Conservation (phyloP, 1,140 invertebrate species). For the Neodiprion lecontei region DNA sequence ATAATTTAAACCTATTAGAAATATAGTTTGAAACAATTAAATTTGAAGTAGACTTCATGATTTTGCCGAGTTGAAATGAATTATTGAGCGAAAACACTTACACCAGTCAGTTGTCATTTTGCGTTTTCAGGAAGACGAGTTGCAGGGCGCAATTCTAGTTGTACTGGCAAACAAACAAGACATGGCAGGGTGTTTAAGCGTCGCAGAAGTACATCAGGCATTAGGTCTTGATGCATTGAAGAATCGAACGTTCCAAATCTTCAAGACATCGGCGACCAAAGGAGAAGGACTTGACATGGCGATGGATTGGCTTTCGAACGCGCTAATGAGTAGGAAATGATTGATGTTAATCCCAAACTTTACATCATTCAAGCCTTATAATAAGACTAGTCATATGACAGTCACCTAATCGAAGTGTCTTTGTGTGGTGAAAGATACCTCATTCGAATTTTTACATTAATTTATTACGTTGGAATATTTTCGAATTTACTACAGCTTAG, state of each 20-base stretch:
- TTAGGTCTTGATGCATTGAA: slow-evolving; percentile 93
- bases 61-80: background rate
- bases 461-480: slow-evolving; percentile 4
- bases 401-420: slow-evolving; percentile 41
- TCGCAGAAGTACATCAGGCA: slow-evolving; percentile 96
- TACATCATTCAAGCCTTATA: slow-evolving; percentile 45
- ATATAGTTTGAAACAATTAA: slow-evolving; percentile 5
- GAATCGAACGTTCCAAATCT: slow-evolving; percentile 99
- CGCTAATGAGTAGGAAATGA: slow-evolving; percentile 87
- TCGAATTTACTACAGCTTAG: background rate
- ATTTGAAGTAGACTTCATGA: background rate
- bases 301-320: slow-evolving; percentile 98
- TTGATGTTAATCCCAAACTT: slow-evolving; percentile 34
- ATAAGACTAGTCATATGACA: slow-evolving; percentile 52
- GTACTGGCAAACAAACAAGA: slow-evolving; percentile 99
- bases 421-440: slow-evolving; percentile 26
- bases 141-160: slow-evolving; percentile 93
- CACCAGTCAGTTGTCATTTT: background rate
- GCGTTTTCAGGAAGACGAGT: slow-evolving; percentile 87
- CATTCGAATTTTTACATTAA: background rate
- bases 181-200: slow-evolving; percentile 94
- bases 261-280: slow-evolving; percentile 98
- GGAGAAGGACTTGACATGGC: slow-evolving; percentile 98
- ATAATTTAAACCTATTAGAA: background rate
- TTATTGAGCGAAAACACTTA: background rate